A percentile compares a stretch with the other conserved stretches of the same genome.
These are phyloP conservation scores for Pelusios castaneus DNA, from an alignment of 2,113 vertebrate genomes.

Conservation along the genomic window DNA sequence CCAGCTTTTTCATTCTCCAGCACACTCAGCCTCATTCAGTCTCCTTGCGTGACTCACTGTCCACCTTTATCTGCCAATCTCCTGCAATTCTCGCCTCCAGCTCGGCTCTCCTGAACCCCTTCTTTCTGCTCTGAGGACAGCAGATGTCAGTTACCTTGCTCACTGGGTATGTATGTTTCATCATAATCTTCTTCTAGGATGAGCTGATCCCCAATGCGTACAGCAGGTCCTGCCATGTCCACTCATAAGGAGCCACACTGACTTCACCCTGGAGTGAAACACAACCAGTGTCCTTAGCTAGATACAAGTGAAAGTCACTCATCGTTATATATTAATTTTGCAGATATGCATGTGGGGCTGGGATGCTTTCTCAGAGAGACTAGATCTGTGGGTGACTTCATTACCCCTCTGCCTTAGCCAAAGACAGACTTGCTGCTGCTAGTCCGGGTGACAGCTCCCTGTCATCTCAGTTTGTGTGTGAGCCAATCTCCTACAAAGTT, in stretches of 20 bases:
- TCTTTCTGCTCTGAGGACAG: rapidly evolving
- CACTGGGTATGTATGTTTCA: slow-evolving; percentile 84
- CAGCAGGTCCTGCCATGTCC: slow-evolving; percentile 77
- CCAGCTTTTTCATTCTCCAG: rapidly evolving
- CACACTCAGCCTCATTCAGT: rapidly evolving
- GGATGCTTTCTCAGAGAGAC: not conserved
- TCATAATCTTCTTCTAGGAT: slow-evolving; percentile 91
- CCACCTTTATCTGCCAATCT: rapidly evolving
- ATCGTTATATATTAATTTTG: rapidly evolving
- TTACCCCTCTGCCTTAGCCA: not conserved
- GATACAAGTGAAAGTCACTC: not conserved
- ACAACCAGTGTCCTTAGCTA: rapidly evolving
- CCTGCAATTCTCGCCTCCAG: rapidly evolving
- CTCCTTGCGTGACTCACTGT: rapidly evolving
- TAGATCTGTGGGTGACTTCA: not conserved
- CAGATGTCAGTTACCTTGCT: slow-evolving; percentile 60
- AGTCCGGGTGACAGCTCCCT: not conserved
- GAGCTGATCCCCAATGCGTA: slow-evolving; percentile 87
- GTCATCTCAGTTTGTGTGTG: not conserved
- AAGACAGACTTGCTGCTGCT: not conserved
- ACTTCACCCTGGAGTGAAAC: not conserved
- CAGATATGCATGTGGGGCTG: not conserved
- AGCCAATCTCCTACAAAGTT: not conserved
- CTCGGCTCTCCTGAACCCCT: rapidly evolving
- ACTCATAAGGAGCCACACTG: not conserved